phyloP scores from a whole-genome alignment of 2,888 invertebrate species.

The Fragum sueziense region DNA sequence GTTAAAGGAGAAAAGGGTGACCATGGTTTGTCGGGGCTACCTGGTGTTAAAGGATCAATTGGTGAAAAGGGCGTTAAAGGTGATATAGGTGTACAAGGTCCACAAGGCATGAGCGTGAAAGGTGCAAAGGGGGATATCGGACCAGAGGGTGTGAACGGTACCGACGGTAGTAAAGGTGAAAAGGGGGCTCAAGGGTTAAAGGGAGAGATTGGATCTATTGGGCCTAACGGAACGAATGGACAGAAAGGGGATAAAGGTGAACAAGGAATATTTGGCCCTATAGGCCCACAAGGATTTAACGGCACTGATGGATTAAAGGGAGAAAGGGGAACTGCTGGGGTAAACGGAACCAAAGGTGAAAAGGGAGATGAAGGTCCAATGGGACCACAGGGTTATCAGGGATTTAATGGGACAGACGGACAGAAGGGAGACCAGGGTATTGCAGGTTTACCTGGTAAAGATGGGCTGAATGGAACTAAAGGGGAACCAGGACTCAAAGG shows the following conservation, averaged over 20 bases:
- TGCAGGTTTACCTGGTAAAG: slow-evolving; percentile 29
- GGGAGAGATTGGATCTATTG: slow-evolving; percentile 30
- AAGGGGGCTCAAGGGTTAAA: slow-evolving; percentile 22
- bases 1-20: slow-evolving; percentile 37
- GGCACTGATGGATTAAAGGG: slow-evolving; percentile 45
- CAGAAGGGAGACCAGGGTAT: slow-evolving; percentile 17
- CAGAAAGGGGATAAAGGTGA: slow-evolving; percentile 24
- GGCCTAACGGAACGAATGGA: slow-evolving; percentile 36
- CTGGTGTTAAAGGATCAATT: slow-evolving; percentile 30
- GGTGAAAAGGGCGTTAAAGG: slow-evolving; percentile 34
- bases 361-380: slow-evolving; percentile 23
- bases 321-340: slow-evolving; percentile 27
- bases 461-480: slow-evolving; percentile 30
- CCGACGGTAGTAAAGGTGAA: slow-evolving; percentile 18
- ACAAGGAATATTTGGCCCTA: slow-evolving; percentile 29
- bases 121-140: slow-evolving; percentile 51
- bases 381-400: slow-evolving; percentile 23
- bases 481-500: slow-evolving; percentile 20
- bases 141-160: slow-evolving; percentile 13
- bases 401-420: slow-evolving; percentile 7
- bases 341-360: slow-evolving; percentile 44
- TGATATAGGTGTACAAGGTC: slow-evolving; percentile 15
- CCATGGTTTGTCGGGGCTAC: slow-evolving; percentile 29
- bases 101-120: slow-evolving; percentile 31
- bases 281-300: slow-evolving; percentile 33